Base-by-base conservation (phyloP, 2,797 vertebrate species). In the Fratercula arctica region DNA sequence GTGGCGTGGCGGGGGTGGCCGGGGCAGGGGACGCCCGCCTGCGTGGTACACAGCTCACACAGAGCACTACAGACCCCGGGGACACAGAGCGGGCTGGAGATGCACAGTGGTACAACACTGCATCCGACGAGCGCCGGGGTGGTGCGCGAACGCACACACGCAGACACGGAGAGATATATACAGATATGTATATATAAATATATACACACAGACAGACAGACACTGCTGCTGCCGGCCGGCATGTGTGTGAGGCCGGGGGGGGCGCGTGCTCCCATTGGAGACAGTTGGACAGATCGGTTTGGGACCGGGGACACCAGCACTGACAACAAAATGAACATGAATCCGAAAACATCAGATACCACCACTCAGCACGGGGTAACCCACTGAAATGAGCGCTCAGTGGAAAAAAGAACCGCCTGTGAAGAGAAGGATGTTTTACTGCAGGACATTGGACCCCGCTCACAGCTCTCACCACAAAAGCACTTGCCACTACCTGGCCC, bases 291-390 rank as follows among this genome's bases (percentile, higher is more conserved):
- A 97, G 87, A 96, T 96, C 9, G 7, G 19, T 50, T 83, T 93
- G 89, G 95, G 83, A 93, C 41, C 35, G 74, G 93, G 96, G 88
- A 98, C 97, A 97, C 86, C 83, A 73, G 92, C 92, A 97, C 81
- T 92, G 96, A 98, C 97, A 97, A 98, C 90, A 95, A 97, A 90
- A 98, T 97, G 97, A 94, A 98, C 96, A 98, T 2, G 68, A 79
- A 97, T 91, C 95, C 35, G 5, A 77, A 95, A 95, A 95, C 93
- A 95, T 92, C 96, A 96, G 95, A 82, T 94, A 93, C 95, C 96
- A 93, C 33, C 57, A 56, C 94, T 97, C 89, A 89, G 96, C 91
- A 85, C 8, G 16, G 86, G 87, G 80, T 69, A 94, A 86, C 93
- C 95, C 80, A 81, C 94, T 96, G 97, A 96, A 94, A 96, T 46